Conservation (phyloP, 1,140 invertebrate species). For the Druon quercuslanigerum region DNA sequence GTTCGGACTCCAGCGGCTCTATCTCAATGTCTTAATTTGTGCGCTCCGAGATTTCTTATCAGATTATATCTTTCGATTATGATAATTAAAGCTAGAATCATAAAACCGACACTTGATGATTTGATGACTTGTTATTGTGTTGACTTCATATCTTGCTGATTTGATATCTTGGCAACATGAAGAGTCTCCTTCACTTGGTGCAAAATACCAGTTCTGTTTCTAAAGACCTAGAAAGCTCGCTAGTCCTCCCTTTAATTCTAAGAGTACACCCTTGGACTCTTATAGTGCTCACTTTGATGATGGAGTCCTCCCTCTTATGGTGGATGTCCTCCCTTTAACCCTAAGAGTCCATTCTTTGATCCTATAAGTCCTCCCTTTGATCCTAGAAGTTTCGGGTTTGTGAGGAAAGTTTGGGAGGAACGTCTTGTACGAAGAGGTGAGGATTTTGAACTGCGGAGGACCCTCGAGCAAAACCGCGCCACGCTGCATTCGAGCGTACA, state of each 20-base stretch:
- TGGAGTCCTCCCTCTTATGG: background rate
- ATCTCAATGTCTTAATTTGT: slow-evolving; percentile 2
- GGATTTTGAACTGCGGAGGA: slow-evolving; percentile 59
- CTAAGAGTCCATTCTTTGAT: background rate
- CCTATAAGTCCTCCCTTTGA: background rate
- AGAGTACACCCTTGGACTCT: background rate
- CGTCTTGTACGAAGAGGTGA: slow-evolving; percentile 53
- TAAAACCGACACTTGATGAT: background rate
- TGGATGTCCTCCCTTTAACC: background rate
- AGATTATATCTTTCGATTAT: background rate
- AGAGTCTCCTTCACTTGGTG: too few relatives aligned
- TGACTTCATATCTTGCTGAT: too few relatives aligned
- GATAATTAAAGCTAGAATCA: background rate
- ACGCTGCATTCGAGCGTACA: slow-evolving; percentile 55
- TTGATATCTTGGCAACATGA: too few relatives aligned
- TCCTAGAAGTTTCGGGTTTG: slow-evolving; percentile 36
- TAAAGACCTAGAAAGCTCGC: too few relatives aligned
- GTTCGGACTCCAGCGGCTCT: background rate
- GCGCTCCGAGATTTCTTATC: background rate
- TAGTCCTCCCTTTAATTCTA: background rate
- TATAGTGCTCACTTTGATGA: background rate
- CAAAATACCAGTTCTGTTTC: too few relatives aligned
- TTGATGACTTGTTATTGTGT: background rate
- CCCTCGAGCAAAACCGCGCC: slow-evolving; percentile 53
- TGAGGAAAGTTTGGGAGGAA: slow-evolving; percentile 34